Percentiles rank a stretch among this genome's conserved stretches.
These are phyloP conservation scores for Cephus nigrinus DNA, from an alignment of 2,888 invertebrate genomes.

Conservation along the genomic window DNA sequence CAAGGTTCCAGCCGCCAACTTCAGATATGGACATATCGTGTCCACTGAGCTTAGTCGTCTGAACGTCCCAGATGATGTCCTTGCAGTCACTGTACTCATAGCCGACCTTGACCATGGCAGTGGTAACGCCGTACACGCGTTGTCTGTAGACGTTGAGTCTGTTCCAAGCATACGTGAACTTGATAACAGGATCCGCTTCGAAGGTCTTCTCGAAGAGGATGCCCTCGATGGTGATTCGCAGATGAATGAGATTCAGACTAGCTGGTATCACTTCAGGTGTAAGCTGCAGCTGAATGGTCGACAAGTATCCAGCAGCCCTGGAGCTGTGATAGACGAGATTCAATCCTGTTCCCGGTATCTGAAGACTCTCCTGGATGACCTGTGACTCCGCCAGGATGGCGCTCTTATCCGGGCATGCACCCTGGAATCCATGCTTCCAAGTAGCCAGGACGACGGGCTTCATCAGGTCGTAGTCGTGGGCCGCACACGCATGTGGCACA, in stretches of 20 bases:
- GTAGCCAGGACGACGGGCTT: conserved; percentile 93
- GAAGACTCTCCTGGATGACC: conserved; percentile 94
- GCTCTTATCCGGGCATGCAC: conserved; percentile 92
- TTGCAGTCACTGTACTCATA: conserved; percentile 95
- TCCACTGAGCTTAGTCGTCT: conserved; percentile 94
- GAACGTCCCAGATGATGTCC: conserved; percentile 95
- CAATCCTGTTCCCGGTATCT: conserved; percentile 94
- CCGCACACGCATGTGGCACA: conserved; percentile 82
- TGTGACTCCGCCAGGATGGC: conserved; percentile 91
- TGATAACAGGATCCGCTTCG: conserved; percentile 96
- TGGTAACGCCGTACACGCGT: conserved; percentile 95
- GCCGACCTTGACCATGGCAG: conserved; percentile 94
- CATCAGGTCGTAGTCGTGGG: conserved; percentile 93
- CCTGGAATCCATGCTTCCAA: conserved; percentile 95
- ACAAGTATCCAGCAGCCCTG: conserved; percentile 91
- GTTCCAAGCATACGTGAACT: conserved; percentile 98
- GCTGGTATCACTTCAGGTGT: conserved; percentile 87
- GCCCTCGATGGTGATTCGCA: conserved; percentile 94
- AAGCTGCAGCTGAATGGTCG: conserved; percentile 90
- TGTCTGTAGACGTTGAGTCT: conserved; percentile 95
- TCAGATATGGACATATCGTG: conserved; percentile 97
- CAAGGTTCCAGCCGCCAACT: conserved; percentile 97
- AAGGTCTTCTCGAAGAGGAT: conserved; percentile 92
- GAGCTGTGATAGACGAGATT: conserved; percentile 97
- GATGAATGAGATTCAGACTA: conserved; percentile 86